phyloP scores from a whole-genome alignment of 1,140 invertebrate genomes.

The Helicorthomorpha holstii region DNA sequence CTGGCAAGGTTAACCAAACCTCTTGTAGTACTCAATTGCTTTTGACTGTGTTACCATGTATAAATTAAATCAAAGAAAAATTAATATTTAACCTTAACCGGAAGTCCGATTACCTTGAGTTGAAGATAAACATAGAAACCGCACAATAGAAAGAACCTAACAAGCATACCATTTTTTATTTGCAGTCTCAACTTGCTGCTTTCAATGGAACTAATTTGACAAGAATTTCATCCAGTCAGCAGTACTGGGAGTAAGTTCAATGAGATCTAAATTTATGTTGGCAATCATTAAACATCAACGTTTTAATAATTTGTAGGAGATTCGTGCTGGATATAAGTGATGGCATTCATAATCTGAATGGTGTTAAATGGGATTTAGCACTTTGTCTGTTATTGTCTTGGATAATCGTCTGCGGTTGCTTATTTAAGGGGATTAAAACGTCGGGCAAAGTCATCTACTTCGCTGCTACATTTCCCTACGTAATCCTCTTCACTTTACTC shows the following conservation, averaged over 20 bases:
- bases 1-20: not conserved
- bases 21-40: too few relatives aligned
- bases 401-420: constrained; percentile 32
- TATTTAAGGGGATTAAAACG: constrained; percentile 34
- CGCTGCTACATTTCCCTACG: constrained; percentile 30
- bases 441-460: constrained; percentile 26
- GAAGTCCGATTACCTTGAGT: too few relatives aligned
- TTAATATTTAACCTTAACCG: too few relatives aligned
- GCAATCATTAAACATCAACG: not conserved
- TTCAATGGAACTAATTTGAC: constrained; percentile 6
- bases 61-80: too few relatives aligned
- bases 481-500: constrained; percentile 25
- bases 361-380: constrained; percentile 17
- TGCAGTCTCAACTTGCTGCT: too few relatives aligned
- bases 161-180: too few relatives aligned
- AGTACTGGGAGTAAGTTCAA: constrained; percentile 23
- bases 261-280: not conserved
- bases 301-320: constrained; percentile 3
- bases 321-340: constrained; percentile 51
- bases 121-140: too few relatives aligned
- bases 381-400: constrained; percentile 32
- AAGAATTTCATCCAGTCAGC: constrained; percentile 17
- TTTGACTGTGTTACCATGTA: too few relatives aligned
- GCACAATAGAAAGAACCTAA: too few relatives aligned
- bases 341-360: constrained; percentile 43